phyloP scores from a whole-genome alignment of 1,140 invertebrate species.

The Drosophila varians region DNA sequence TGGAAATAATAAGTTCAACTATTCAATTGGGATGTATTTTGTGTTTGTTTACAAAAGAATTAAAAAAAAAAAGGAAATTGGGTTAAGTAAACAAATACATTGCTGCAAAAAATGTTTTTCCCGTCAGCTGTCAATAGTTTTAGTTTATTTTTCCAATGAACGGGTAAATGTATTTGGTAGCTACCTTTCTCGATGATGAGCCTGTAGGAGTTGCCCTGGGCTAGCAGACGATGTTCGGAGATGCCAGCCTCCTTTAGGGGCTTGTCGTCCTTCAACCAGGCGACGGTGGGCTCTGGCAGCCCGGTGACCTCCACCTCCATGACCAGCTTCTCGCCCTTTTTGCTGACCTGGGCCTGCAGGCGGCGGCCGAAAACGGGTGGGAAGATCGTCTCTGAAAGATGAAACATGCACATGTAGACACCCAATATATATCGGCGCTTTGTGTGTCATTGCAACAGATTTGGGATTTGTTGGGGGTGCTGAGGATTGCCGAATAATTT shows the following conservation, averaged over 20 bases:
- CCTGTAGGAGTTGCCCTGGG: conserved; percentile 87
- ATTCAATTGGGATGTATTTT: background rate
- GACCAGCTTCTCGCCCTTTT: conserved; percentile 88
- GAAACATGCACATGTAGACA: conserved; percentile 12
- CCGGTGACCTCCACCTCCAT: conserved; percentile 92
- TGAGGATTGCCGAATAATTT: conserved; percentile 51
- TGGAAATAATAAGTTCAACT: background rate
- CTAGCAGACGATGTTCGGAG: conserved; percentile 84
- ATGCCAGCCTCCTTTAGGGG: conserved; percentile 84
- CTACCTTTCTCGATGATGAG: conserved; percentile 89
- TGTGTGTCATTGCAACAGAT: conserved; percentile 71
- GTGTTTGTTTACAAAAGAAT: background rate
- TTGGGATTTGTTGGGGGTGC: conserved; percentile 17
- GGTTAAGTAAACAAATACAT: conserved; percentile 16
- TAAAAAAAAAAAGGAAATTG: background rate
- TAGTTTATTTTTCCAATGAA: background rate
- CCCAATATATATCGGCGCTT: conserved; percentile 55
- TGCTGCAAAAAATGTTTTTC: background rate
- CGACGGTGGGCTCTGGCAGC: conserved; percentile 88
- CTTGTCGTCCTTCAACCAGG: conserved; percentile 90
- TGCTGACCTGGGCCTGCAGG: conserved; percentile 90
- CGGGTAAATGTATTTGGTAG: background rate
- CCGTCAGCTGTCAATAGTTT: conserved; percentile 19
- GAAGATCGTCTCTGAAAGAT: conserved; percentile 87
- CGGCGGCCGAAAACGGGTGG: conserved; percentile 92